phyloP scores from a whole-genome alignment of 2,888 invertebrate species.

The Cerceris ruficornis region DNA sequence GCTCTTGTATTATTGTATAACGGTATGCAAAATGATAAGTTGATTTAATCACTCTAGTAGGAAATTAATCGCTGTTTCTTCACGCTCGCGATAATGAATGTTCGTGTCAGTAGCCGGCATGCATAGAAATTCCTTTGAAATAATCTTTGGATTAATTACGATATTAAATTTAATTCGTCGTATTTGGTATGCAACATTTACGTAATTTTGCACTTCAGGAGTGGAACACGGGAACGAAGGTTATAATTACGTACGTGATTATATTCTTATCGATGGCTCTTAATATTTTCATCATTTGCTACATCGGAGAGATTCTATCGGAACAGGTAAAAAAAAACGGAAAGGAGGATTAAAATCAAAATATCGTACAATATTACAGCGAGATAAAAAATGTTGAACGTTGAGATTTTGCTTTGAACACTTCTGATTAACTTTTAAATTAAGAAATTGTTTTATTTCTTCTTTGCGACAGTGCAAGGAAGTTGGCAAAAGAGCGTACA shows the following conservation, averaged over 20 bases:
- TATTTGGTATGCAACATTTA: too few species aligned
- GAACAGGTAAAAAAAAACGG: slow-evolving; percentile 62
- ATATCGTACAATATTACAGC: too few species aligned
- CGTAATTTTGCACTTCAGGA: slow-evolving; percentile 50
- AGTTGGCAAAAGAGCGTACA: slow-evolving; percentile 64
- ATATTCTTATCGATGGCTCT: slow-evolving; percentile 45
- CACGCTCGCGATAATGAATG: neutral
- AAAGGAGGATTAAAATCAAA: neutral
- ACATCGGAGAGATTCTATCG: slow-evolving; percentile 58
- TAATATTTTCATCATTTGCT: slow-evolving; percentile 64
- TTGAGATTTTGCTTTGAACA: too few species aligned
- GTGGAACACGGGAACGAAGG: slow-evolving; percentile 32
- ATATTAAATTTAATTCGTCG: too few species aligned
- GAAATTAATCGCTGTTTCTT: neutral
- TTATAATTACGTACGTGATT: slow-evolving; percentile 33
- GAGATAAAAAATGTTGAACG: too few species aligned
- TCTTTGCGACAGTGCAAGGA: slow-evolving; percentile 55
- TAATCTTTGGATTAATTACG: too few species aligned
- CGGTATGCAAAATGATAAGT: slow-evolving; percentile 60
- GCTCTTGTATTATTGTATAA: slow-evolving; percentile 74
- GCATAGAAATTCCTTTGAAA: too few species aligned
- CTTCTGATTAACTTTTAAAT: too few species aligned
- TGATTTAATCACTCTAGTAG: slow-evolving; percentile 7
- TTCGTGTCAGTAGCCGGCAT: too few species aligned
- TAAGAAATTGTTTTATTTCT: neutral